Evolutionary conservation across 2,113 vertebrate species (phyloP), one percentile per base, ranked within the genome.

Genomic region (Nothocercus julius): DNA sequence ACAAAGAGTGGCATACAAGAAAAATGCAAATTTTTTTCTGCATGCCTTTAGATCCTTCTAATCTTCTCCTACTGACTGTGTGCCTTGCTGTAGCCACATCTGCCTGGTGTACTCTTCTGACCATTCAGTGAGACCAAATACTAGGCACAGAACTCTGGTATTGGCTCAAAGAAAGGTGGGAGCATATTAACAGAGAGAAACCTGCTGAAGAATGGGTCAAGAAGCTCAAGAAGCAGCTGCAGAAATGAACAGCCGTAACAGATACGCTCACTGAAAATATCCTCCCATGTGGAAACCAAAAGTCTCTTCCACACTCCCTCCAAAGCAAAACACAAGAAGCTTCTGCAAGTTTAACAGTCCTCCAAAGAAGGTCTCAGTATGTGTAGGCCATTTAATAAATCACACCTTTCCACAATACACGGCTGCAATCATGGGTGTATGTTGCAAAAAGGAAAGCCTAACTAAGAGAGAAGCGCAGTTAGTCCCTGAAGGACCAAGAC

Each of bases 21-120:
- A 82, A 68, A 11, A 58, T 68, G 18, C 45, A 47, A 47, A n/a
- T 78, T 91, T 94, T 90, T 64, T 88, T 93, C 74, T 96, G 49
- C 81, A 63, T 78, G 67, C 8, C 44, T 54, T 44, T 44, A n/a
- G 1, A 63, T 76, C 25, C 3, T 1, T 8, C 21, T 83, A 36
- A 54, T 45, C 45, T 7, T 9, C 13, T 77, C 32, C 1, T 1
- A 36, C 0, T 76, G 53, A 67, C 73, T 0, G 1, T 3, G 34
- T 2, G 2, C 80, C 53, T 16, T 36, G 45, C 32, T 64, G 7
- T 0, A 5, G 20, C 15, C 34, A 25, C 2, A 19, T 44, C 58
- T 67, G 30, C 42, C 63, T 0, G 6, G 47, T 18, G 27, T 0
- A 0, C 30, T 70, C 64, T 40, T 67, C 36, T 38, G 49, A 54